Base-by-base conservation (phyloP, 2,113 vertebrate genomes). In the Oncorhynchus nerka region DNA sequence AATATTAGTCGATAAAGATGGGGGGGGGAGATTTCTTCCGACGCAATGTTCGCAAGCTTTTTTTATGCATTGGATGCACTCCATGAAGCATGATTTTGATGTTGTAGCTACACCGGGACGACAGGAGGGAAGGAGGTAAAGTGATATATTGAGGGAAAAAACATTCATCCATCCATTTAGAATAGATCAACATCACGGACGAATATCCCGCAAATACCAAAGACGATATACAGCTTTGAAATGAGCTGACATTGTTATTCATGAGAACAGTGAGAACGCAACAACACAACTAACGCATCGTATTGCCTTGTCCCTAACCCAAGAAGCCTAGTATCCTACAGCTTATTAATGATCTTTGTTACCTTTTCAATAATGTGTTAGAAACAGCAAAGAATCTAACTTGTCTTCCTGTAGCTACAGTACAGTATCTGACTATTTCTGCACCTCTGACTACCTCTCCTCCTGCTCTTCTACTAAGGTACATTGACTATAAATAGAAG, bases 401-500 rank as follows among this genome's bases (percentile, higher is more conserved):
- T 55, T 1, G 2, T 55, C 51, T 16, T 55, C 15, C 51, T 55
- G 51, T 19, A 55, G 0, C 51, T 55, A 55, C 12, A 55, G 4
- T 19, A 51, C 4, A 13, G 4, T 19, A 55, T 55, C 1, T 5
- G 51, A 55, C 51, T 16, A 11, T 11, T 45, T 45, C 9, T 45
- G 8, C 9, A 45, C 39, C 9, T 45, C 39, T 11, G 9, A 45
- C 8, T 11, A 11, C 11, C 39, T 45, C 39, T 11, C 39, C 39
- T 45, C 39, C 39, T 45, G 39, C 39, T 45, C 39, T 2, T 45
- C 9, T 45, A 64, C 75, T 28, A 0, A 34, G 68, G 81, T 84
- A 83, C 71, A 73, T 34, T 48, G 0, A 65, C 83, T 85, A 82
- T 82, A 91, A 93, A 92, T 72, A 92, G 2, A 85, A 49, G 75